These are phyloP conservation scores for Hozukius guyotensis DNA, from an alignment of 2,797 vertebrate species.

Conservation along the genomic window DNA sequence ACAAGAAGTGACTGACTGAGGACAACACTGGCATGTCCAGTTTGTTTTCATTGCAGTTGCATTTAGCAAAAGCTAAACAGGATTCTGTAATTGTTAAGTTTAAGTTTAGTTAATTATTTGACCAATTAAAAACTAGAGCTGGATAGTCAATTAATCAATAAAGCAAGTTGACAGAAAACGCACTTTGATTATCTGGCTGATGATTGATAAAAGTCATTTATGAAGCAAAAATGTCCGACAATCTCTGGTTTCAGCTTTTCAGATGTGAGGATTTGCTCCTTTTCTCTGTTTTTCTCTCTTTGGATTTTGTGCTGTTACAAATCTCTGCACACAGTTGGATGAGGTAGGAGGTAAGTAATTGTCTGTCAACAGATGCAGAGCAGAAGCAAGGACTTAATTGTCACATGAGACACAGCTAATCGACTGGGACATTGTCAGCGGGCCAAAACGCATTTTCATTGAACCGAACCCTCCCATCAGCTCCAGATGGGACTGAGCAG, in stretches of 20 bases:
- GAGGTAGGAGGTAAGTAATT: constrained; percentile 20
- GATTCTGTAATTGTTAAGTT: not conserved
- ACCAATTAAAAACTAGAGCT: not conserved
- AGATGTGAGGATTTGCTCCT: not conserved
- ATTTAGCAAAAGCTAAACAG: not conserved
- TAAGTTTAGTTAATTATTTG: not conserved
- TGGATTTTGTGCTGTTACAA: not conserved
- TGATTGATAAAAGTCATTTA: not conserved
- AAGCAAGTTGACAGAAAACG: not conserved
- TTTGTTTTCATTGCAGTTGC: not conserved
- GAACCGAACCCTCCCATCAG: constrained; percentile 50
- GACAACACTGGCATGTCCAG: not conserved
- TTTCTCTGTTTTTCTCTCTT: not conserved
- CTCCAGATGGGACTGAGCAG: constrained; percentile 64
- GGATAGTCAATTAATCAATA: not conserved
- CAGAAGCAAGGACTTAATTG: constrained; percentile 46
- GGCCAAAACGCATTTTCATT: constrained; percentile 57
- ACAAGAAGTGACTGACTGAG: not conserved
- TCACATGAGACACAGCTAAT: constrained; percentile 64
- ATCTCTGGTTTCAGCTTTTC: not conserved
- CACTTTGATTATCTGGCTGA: not conserved
- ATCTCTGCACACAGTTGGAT: constrained; percentile 4
- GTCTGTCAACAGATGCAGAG: constrained; percentile 37
- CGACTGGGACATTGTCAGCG: constrained; percentile 47
- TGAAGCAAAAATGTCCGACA: not conserved